These are phyloP conservation scores for Pandemis corylana DNA, from an alignment of 2,888 invertebrate genomes.

Conservation along the genomic window DNA sequence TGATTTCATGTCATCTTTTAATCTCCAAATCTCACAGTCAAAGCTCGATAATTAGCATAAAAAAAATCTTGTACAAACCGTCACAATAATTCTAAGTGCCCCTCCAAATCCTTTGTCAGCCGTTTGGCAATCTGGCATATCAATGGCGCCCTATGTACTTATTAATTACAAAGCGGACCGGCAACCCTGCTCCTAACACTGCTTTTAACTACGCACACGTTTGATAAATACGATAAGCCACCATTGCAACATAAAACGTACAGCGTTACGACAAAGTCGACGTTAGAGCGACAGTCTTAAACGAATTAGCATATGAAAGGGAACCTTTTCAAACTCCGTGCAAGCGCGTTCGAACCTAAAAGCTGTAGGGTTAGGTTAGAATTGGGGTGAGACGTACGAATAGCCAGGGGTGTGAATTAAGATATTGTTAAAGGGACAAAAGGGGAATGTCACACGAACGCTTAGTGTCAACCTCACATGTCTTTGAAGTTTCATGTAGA, in stretches of 20 bases:
- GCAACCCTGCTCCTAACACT: slow-evolving; percentile 67
- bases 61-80: slow-evolving; percentile 26
- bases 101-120: slow-evolving; percentile 57
- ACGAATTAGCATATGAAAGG: slow-evolving; percentile 71
- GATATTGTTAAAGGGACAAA: slow-evolving; percentile 75
- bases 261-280: slow-evolving; percentile 45
- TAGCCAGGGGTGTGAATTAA: slow-evolving; percentile 82
- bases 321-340: slow-evolving; percentile 40
- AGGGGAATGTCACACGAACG: slow-evolving; percentile 72
- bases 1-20: slow-evolving; percentile 4
- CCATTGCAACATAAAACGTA: slow-evolving; percentile 50
- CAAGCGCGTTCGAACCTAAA: slow-evolving; percentile 50
- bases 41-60: slow-evolving; percentile 27
- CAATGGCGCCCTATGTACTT: slow-evolving; percentile 74
- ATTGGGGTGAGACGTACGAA: slow-evolving; percentile 48
- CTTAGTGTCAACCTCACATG: slow-evolving; percentile 81
- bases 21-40: slow-evolving; percentile 19
- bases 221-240: slow-evolving; percentile 54
- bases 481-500: slow-evolving; percentile 75
- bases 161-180: slow-evolving; percentile 80
- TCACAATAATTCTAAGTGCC: slow-evolving; percentile 34
- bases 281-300: slow-evolving; percentile 48
- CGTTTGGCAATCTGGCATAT: slow-evolving; percentile 74
- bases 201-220: slow-evolving; percentile 74
- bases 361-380: slow-evolving; percentile 43